These are phyloP conservation scores for Drosophila sordidula DNA, from an alignment of 2,888 invertebrate genomes.

Conservation along the genomic window DNA sequence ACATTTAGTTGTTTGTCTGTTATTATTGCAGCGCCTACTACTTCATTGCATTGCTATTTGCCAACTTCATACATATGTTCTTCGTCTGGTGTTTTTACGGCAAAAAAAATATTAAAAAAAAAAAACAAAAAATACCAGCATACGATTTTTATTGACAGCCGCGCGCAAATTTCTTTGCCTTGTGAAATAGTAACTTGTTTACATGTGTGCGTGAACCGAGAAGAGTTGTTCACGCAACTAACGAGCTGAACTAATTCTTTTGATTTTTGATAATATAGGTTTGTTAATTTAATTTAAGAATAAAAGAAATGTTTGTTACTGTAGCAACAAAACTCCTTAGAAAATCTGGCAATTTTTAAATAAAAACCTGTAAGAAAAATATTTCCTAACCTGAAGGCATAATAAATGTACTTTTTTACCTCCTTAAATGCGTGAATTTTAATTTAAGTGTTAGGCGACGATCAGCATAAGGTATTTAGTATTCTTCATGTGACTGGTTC, in stretches of 20 bases:
- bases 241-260: background rate
- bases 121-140: conserved; percentile 48
- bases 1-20: conserved; percentile 15
- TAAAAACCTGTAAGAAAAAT: background rate
- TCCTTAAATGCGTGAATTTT: background rate
- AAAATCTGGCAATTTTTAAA: background rate
- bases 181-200: conserved; percentile 31
- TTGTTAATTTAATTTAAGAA: background rate
- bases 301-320: no score
- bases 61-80: conserved; percentile 29
- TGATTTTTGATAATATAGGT: background rate
- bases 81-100: conserved; percentile 18
- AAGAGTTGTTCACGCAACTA: conserved; percentile 10
- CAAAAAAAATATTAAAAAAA: conserved; percentile 28
- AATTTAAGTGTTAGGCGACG: background rate
- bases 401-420: no score
- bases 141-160: conserved; percentile 29
- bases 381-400: no score
- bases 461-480: conserved; percentile 14
- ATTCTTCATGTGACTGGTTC: conserved; percentile 11
- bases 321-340: no score
- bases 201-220: conserved; percentile 6
- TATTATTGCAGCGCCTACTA: conserved; percentile 34
- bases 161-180: conserved; percentile 50
- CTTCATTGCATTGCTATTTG: conserved; percentile 20